phyloP scores from a whole-genome alignment of 2,113 vertebrate genomes.

The Gobiocypris rarus region DNA sequence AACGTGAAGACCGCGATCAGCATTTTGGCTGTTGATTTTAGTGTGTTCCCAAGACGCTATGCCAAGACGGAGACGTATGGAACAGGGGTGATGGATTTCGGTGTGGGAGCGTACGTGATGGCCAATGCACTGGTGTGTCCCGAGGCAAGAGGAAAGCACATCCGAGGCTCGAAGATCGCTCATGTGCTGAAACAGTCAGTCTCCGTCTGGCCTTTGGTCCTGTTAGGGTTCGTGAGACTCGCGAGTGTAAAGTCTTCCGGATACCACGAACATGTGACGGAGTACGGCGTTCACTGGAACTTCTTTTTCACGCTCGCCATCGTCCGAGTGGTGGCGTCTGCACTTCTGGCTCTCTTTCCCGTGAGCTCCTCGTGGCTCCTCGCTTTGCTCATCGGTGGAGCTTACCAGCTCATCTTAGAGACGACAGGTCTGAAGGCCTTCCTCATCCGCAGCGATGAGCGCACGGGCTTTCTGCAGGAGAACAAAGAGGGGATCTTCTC shows the following conservation, averaged over 20 bases:
- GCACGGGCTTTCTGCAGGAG: conserved; percentile 84
- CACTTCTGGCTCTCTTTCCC: conserved; percentile 80
- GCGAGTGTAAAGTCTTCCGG: conserved; percentile 82
- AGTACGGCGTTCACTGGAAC: conserved; percentile 98
- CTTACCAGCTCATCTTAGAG: conserved; percentile 85
- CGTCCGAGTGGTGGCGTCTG: conserved; percentile 83
- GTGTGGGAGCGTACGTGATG: conserved; percentile 89
- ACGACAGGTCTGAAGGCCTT: conserved; percentile 81
- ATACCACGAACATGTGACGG: conserved; percentile 91
- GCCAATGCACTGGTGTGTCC: conserved; percentile 88
- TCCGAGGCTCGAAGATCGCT: conserved; percentile 63
- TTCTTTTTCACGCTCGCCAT: conserved; percentile 93
- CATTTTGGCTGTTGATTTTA: conserved; percentile 95
- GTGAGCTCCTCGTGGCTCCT: conserved; percentile 77
- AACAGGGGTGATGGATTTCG: conserved; percentile 93
- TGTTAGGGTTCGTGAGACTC: conserved; percentile 84
- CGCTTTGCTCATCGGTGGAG: conserved; percentile 72
- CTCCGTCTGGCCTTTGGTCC: conserved; percentile 85
- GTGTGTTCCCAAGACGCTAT: conserved; percentile 86
- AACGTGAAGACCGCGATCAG: conserved; percentile 87
- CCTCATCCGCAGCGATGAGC: conserved; percentile 81
- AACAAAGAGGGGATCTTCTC: conserved; percentile 94
- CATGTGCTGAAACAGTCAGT: conserved; percentile 76
- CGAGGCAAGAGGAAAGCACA: conserved; percentile 80
- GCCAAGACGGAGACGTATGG: conserved; percentile 95